Evolutionary conservation across 2,797 vertebrate species (phyloP), one percentile per base, ranked within the genome.

Genomic region (Amniataba percoides): DNA sequence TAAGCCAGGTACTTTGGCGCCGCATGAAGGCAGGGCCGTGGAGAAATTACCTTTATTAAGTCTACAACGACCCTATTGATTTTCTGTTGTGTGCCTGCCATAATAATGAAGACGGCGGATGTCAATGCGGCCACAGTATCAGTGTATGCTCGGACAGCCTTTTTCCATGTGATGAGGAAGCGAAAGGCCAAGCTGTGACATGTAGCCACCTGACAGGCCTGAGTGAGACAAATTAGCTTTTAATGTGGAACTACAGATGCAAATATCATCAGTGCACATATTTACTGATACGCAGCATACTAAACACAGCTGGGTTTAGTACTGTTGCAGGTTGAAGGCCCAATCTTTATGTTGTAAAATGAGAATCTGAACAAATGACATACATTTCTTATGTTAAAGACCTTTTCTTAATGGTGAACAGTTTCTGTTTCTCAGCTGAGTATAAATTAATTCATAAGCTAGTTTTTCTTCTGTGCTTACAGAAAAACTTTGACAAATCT

Each of bases 31-130:
- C 31, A 61, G 72, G 25, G n/a, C 70, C 6, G 25, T 45, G 23
- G 80, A 87, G 78, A 89, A 84, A 85, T 84, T 74, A 85, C 74
- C 71, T 89, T 89, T 85, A 91, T 90, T 87, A 89, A 88, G 81
- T 88, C 84, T 77, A 89, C 82, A 87, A 92, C 58, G 49, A 88
- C 72, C 73, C 60, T 55, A 93, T 93, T 67, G 91, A 92, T 92
- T 92, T 87, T 74, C 72, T 82, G 57, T 72, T 68, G 77, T 63
- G 73, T 49, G 83, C 80, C 75, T 80, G 77, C 78, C 77, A 80
- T 88, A 66, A 71, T 84, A 85, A 91, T 86, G 85, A 87, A 89
- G 84, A 78, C 8, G 21, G 82, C 11, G 21, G 67, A 77, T 82
- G 83, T 88, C 89, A 80, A n/a, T 15, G 56, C 27, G 8, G 77